Evolutionary conservation across 2,113 vertebrate genomes (phyloP), one percentile per base, ranked within the genome.

Genomic region (Gallinago undulata): DNA sequence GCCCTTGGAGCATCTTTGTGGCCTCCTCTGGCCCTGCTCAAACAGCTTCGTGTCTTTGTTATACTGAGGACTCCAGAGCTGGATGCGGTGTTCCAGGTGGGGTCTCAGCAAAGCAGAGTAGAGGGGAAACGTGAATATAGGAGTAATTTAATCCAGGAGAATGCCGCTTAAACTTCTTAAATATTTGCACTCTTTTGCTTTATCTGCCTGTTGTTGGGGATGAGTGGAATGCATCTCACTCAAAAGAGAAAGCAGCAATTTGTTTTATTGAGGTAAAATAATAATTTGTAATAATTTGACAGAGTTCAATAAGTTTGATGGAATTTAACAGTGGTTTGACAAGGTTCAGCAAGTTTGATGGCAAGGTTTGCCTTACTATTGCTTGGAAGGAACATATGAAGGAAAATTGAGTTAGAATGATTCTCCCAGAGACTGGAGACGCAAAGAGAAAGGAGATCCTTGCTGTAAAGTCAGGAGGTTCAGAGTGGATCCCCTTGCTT

Each of bases 391-490:
- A 80, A 56, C 13, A 4, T 21, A 9, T 5, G 63, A 63, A n/a
- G 28, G 47, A 70, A 55, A 15, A 62, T 35, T 43, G 31, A 50
- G 25, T 41, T 48, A 28, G 47, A 60, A 33, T 45, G 53, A 68
- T 62, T 68, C 62, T 62, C 23, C 9, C 13, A 28, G 45, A 56
- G 41, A 35, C 13, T 1, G 0, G 28, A n/a, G 41, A 39, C 1
- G 2, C 50, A 41, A 48, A 48, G 33, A 43, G 33, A 33, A 53
- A 53, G 39, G 45, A 35, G 28, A 35, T 15, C 43, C 27, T 5
- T 48, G 19, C 27, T 0, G 0, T 19, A 19, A 43, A 59, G 24
- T 50, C 19, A 13, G 0, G 2, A 59, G 45, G 37, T 35, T 67
- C 24, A 67, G 51, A 50, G 51, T 41, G 53, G 35, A 50, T 13